These are phyloP conservation scores for Hypomecis punctinalis DNA, from an alignment of 2,888 invertebrate species.

Conservation along the genomic window DNA sequence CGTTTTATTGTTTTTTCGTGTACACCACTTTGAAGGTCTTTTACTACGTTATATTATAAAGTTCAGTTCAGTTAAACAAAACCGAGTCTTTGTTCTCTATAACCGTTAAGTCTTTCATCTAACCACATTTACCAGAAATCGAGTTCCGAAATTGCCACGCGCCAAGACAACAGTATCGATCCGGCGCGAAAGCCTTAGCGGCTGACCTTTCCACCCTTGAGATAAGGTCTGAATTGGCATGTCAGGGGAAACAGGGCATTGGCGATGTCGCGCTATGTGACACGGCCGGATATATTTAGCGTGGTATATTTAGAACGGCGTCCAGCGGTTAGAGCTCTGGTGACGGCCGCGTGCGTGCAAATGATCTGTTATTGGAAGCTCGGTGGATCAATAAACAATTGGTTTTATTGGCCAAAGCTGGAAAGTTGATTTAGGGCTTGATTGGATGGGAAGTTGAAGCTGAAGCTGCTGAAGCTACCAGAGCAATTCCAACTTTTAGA, in stretches of 20 bases:
- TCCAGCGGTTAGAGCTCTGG: constrained; percentile 40
- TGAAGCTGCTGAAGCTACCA: not conserved
- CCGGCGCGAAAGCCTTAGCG: constrained; percentile 21
- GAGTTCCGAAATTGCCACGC: constrained; percentile 19
- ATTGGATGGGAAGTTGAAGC: constrained; percentile 13
- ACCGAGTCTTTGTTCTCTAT: not conserved
- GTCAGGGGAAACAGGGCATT: constrained; percentile 49
- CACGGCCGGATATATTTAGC: constrained; percentile 75
- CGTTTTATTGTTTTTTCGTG: too few relatives aligned
- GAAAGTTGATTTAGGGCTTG: constrained; percentile 20
- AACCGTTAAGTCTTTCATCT: not conserved
- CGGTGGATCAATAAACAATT: constrained; percentile 43
- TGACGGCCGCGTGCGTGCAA: constrained; percentile 41
- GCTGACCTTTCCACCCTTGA: constrained; percentile 35
- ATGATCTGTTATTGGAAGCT: constrained; percentile 45
- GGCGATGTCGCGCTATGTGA: constrained; percentile 76
- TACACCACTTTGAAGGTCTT: not conserved
- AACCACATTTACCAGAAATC: constrained; percentile 17
- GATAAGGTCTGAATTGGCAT: constrained; percentile 53
- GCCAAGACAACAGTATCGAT: constrained; percentile 23
- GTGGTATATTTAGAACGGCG: constrained; percentile 66
- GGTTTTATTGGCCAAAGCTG: constrained; percentile 26
- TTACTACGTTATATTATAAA: not conserved
- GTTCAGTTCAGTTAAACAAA: not conserved
- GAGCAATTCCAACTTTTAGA: not conserved